These are phyloP conservation scores for Hermaeophaga mercurialis DNA, from an alignment of 2,888 invertebrate genomes.

Conservation along the genomic window DNA sequence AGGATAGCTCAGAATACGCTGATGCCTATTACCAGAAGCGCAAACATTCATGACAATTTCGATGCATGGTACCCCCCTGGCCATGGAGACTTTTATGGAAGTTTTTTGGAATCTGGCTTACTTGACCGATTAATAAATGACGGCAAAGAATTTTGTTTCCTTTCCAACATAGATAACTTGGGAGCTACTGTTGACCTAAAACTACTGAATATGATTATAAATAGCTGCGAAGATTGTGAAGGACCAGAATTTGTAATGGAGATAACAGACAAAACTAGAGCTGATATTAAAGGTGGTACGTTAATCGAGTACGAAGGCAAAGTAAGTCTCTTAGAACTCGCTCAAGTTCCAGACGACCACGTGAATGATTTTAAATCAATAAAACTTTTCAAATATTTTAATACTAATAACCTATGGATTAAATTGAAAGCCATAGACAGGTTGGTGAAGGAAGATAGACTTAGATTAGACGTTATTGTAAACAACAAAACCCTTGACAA, in stretches of 20 bases:
- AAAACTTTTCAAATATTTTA: slow-evolving; percentile 98
- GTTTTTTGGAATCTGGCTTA: slow-evolving; percentile 91
- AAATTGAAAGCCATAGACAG: slow-evolving; percentile 89
- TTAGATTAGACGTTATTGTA: slow-evolving; percentile 97
- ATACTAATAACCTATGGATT: slow-evolving; percentile 99
- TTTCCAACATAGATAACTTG: slow-evolving; percentile 98
- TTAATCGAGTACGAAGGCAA: slow-evolving; percentile 95
- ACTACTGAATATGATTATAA: slow-evolving; percentile 75
- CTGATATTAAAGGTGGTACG: slow-evolving; percentile 99
- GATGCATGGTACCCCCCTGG: slow-evolving; percentile 73
- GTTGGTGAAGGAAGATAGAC: slow-evolving; percentile 75
- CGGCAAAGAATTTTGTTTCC: slow-evolving; percentile 92
- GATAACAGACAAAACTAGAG: slow-evolving; percentile 97
- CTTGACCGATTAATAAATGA: slow-evolving; percentile 83
- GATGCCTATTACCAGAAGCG: slow-evolving; percentile 84
- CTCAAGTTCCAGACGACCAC: slow-evolving; percentile 96
- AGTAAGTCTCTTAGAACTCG: slow-evolving; percentile 92
- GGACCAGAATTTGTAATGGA: slow-evolving; percentile 97
- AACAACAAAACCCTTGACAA: slow-evolving; percentile 93
- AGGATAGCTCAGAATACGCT: slow-evolving; percentile 92
- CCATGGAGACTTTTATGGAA: slow-evolving; percentile 98
- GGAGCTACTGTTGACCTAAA: slow-evolving; percentile 98
- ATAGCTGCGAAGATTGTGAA: slow-evolving; percentile 57
- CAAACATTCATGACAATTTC: slow-evolving; percentile 74
- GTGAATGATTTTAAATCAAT: slow-evolving; percentile 98